Evolutionary conservation across 2,797 vertebrate species (phyloP).

Genomic region (Amazonetta brasiliensis): DNA sequence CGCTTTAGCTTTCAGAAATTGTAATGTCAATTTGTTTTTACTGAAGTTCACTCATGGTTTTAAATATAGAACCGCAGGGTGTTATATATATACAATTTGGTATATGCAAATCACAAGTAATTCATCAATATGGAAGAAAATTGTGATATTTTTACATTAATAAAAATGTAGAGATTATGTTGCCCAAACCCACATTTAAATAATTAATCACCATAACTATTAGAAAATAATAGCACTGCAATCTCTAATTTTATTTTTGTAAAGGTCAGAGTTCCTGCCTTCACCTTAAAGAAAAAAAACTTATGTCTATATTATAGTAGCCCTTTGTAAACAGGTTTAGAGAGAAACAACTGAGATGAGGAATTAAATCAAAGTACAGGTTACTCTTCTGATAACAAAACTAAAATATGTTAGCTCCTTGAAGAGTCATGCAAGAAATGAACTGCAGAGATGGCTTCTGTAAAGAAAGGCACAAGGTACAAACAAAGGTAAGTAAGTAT

Average conservation of each 20-base stretch:
- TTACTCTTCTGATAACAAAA: not conserved
- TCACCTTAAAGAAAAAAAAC: not conserved
- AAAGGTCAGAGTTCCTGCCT: not conserved
- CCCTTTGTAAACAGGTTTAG: not conserved
- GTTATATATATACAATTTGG: not conserved
- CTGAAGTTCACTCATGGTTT: not conserved
- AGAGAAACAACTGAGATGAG: not conserved
- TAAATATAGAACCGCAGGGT: not conserved
- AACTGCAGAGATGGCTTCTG: not conserved
- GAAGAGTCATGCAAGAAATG: not conserved
- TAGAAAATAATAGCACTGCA: not conserved
- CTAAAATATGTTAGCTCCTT: not conserved
- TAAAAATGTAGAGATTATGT: not conserved
- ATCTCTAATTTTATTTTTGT: not conserved
- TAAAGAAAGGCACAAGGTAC: not conserved
- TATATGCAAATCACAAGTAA: not conserved
- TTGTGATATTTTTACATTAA: not conserved
- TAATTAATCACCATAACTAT: not conserved
- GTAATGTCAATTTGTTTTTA: not conserved
- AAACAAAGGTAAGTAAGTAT: not conserved
- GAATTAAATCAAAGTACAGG: not conserved
- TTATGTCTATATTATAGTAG: not conserved
- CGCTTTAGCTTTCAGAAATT: not conserved
- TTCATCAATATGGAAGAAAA: not conserved
- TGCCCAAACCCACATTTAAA: not conserved